phyloP scores from a whole-genome alignment of 2,797 vertebrate species.

The Lagorchestes hirsutus region DNA sequence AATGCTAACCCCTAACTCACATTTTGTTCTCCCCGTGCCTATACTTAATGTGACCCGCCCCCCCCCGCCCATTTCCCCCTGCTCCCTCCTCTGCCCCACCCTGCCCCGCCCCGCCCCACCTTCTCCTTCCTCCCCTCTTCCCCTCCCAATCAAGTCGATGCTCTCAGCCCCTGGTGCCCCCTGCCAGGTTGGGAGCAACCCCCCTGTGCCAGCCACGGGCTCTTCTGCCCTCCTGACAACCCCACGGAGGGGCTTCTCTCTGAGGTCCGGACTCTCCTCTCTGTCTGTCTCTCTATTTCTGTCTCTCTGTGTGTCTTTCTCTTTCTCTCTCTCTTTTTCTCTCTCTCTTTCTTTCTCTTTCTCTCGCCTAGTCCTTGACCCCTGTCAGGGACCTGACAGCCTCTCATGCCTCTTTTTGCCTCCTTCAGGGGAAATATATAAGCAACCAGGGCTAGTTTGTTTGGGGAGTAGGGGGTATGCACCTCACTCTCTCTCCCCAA shows the following conservation, averaged over 20 bases:
- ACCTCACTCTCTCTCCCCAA: slow-evolving; percentile 50
- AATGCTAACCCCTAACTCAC: slow-evolving; percentile 83
- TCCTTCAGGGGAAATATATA: slow-evolving; percentile 82
- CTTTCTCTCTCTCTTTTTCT: slow-evolving; percentile 60
- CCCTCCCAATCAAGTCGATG: slow-evolving; percentile 69
- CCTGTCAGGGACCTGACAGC: slow-evolving; percentile 55
- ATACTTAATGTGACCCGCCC: slow-evolving; percentile 92
- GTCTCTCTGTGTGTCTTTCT: slow-evolving; percentile 66
- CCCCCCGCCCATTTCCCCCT: slow-evolving; percentile 80
- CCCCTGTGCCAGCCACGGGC: slow-evolving; percentile 43
- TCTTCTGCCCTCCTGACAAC: slow-evolving; percentile 61
- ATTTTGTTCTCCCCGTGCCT: slow-evolving; percentile 87
- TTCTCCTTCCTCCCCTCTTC: slow-evolving; percentile 76
- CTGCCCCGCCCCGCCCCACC: slow-evolving; percentile 81
- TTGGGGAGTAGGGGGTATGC: slow-evolving; percentile 53
- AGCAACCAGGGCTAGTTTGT: slow-evolving; percentile 61
- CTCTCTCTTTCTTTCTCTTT: slow-evolving; percentile 86
- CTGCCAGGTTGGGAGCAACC: slow-evolving; percentile 57
- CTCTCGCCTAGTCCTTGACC: slow-evolving; percentile 63
- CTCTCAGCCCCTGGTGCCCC: slow-evolving; percentile 70
- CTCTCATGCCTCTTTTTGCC: slow-evolving; percentile 78
- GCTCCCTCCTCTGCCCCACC: slow-evolving; percentile 65
- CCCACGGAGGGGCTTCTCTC: slow-evolving; percentile 61
- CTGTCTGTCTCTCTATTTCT: slow-evolving; percentile 13
- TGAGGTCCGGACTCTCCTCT: slow-evolving; percentile 65